These are phyloP conservation scores for Drosophila arawakana DNA, from an alignment of 1,140 invertebrate genomes.

Conservation along the genomic window DNA sequence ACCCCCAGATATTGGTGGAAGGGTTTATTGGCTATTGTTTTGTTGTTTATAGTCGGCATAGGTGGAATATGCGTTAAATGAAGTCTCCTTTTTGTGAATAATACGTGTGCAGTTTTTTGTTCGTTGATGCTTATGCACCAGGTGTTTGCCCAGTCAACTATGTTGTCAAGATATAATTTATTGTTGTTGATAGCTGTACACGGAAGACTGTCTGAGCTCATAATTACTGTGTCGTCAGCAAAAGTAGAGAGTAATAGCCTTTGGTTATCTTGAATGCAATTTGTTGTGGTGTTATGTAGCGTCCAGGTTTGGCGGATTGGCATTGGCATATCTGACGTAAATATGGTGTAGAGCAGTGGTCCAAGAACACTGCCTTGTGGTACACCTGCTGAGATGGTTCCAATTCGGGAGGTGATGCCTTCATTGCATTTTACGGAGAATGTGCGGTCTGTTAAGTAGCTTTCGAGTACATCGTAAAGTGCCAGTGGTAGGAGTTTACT, in stretches of 20 bases:
- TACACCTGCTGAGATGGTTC: slow-evolving; percentile 10
- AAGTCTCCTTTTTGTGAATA: neutral
- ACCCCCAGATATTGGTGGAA: neutral
- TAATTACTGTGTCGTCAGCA: slow-evolving; percentile 29
- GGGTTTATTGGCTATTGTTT: neutral
- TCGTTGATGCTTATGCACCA: slow-evolving; percentile 14
- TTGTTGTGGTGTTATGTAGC: neutral
- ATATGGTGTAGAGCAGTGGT: slow-evolving; percentile 15
- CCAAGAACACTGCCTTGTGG: slow-evolving; percentile 33
- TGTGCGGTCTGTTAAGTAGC: slow-evolving; percentile 5
- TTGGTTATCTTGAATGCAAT: neutral
- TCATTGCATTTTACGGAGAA: slow-evolving; percentile 3
- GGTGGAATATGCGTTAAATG: neutral
- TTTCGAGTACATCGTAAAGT: neutral
- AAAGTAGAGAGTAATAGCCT: slow-evolving; percentile 1
- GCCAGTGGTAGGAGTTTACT: slow-evolving; percentile 13
- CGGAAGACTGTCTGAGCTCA: neutral
- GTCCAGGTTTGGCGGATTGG: neutral
- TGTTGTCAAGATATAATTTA: neutral
- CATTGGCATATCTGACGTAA: neutral
- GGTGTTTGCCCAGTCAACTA: neutral
- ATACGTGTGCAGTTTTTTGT: slow-evolving; percentile 5
- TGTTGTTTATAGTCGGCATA: neutral
- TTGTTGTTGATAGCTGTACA: neutral
- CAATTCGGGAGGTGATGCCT: neutral